These are phyloP conservation scores for Chloromyia formosa DNA, from an alignment of 2,888 invertebrate species.

Conservation along the genomic window DNA sequence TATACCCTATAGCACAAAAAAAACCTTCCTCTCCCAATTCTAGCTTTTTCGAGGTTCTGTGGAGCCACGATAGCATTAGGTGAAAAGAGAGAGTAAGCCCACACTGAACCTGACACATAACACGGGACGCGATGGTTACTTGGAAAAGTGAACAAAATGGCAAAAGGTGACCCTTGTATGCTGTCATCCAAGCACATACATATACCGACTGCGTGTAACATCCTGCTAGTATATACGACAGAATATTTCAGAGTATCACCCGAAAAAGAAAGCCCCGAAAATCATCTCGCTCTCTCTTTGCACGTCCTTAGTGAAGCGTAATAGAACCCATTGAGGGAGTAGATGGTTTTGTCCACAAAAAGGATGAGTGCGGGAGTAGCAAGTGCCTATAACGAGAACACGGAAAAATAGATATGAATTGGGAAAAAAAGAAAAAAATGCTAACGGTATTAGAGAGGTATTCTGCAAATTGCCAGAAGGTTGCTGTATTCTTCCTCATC, in stretches of 20 bases:
- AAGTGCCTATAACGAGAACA: not conserved
- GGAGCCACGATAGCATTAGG: not conserved
- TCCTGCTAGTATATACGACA: not conserved
- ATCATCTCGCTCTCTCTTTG: not conserved
- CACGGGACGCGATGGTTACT: not conserved
- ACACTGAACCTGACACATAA: conserved; percentile 3
- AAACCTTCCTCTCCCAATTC: not conserved
- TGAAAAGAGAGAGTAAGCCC: not conserved
- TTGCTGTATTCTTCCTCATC: not conserved
- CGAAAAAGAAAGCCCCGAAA: conserved; percentile 6
- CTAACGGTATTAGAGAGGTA: conserved; percentile 24
- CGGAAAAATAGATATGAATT: not conserved
- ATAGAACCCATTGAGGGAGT: not conserved
- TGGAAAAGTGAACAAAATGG: conserved; percentile 15
- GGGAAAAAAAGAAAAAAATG: conserved; percentile 4
- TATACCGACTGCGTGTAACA: not conserved
- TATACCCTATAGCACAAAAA: conserved; percentile 16
- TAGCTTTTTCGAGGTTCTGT: not conserved
- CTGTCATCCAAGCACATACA: not conserved
- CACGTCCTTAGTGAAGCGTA: not conserved
- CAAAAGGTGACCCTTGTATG: not conserved
- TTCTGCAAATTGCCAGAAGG: conserved; percentile 9
- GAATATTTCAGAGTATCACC: not conserved
- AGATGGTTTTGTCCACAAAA: not conserved
- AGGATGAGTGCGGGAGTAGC: not conserved